Base-by-base conservation (phyloP, 2,797 vertebrate genomes). In the Bufotes viridis region DNA sequence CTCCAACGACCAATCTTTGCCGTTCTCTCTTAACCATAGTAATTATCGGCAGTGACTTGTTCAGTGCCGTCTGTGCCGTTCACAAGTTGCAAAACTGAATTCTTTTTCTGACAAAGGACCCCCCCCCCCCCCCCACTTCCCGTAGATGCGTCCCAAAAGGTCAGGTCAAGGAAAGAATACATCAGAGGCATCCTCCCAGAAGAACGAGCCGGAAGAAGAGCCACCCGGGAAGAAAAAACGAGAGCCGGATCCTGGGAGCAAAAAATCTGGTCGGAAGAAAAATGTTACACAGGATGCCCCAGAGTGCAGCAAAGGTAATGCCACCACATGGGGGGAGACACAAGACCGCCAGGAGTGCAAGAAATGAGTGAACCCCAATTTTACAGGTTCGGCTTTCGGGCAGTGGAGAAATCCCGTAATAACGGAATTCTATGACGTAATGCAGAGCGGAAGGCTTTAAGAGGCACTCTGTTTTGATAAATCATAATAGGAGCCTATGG, bases 131-230 rank as follows among this genome's bases (percentile, higher is more conserved):
- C 61, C 8, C 61, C 61, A n/a, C 3, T 34, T 67, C 57, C 26
- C 29, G 0, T 58, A 89, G 88, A 89, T 89, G 88, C 88, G 84
- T 55, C 80, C 88, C 80, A 89, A 86, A 89, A 86, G 74, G 24
- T 55, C 53, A 24, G 12, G 29, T 53, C 79, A 65, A 20, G 84
- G 72, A 10, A 86, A 76, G 53, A 86, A 74, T 14, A 69, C 53
- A 12, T 24, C 34, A 18, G 78, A 67, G 49, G 42, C 11, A 0
- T 12, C 78, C n/a, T n/a, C 82, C 1, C 8, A n/a, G 55, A 26
- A 67, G 12, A 75, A 76, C 2, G 87, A 88, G 22, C 15, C 42
- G n/a, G 57, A 85, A 49, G 84, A 83, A 20, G 70, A 42, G 10
- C 49, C 67, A 1, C 34, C 53, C 0, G 29, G n/a, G 49, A 85